phyloP scores from a whole-genome alignment of 2,888 invertebrate species.

The Chrysotoxum bicinctum region DNA sequence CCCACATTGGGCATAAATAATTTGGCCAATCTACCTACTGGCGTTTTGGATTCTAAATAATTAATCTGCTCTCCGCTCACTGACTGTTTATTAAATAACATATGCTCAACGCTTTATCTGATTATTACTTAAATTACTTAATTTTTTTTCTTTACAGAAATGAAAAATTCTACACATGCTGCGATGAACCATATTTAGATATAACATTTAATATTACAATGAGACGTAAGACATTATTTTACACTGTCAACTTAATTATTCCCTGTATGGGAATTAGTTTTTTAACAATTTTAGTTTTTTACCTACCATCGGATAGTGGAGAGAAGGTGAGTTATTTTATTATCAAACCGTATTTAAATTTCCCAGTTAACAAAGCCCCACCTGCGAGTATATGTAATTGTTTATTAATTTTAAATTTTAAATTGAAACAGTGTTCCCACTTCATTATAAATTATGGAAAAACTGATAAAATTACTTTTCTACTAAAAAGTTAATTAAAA shows the following conservation, averaged over 20 bases:
- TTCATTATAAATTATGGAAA: neutral
- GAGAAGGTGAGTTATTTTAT: slow-evolving; percentile 89
- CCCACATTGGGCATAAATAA: slow-evolving; percentile 41
- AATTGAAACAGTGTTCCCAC: slow-evolving; percentile 42
- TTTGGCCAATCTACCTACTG: slow-evolving; percentile 29
- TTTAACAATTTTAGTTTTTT: slow-evolving; percentile 98
- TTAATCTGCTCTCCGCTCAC: slow-evolving; percentile 1
- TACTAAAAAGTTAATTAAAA: slow-evolving; percentile 9
- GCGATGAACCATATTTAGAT: slow-evolving; percentile 97
- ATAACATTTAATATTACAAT: slow-evolving; percentile 99
- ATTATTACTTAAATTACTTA: neutral
- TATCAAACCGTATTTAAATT: no score
- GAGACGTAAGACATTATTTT: slow-evolving; percentile 97
- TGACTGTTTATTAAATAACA: neutral
- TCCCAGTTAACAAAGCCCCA: no score
- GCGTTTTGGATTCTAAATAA: slow-evolving; percentile 45
- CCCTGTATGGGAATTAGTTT: slow-evolving; percentile 98
- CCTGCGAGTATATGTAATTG: no score
- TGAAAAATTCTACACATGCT: slow-evolving; percentile 97
- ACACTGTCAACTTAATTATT: slow-evolving; percentile 97
- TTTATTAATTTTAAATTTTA: neutral
- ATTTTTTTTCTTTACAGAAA: slow-evolving; percentile 84
- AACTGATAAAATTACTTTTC: neutral
- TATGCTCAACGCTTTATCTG: neutral
- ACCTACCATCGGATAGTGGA: slow-evolving; percentile 98